These are phyloP conservation scores for Agrotis segetum DNA, from an alignment of 2,888 invertebrate species.

Conservation along the genomic window DNA sequence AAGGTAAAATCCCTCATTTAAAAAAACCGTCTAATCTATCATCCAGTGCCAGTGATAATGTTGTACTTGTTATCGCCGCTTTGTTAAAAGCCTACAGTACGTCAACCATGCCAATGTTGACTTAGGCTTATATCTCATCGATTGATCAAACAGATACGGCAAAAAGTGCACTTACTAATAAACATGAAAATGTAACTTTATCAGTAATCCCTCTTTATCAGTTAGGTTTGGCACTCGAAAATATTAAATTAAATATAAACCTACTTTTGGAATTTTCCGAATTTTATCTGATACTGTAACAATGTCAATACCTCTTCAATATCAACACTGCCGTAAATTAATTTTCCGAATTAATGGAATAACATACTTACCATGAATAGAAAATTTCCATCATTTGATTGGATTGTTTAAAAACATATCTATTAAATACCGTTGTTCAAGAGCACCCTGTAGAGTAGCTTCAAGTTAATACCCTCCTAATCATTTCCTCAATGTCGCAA, in stretches of 20 bases:
- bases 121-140: not conserved
- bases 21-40: too few species aligned
- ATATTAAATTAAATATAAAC: slow-evolving; percentile 11
- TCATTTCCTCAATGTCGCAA: slow-evolving; percentile 35
- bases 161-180: not conserved
- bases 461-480: slow-evolving; percentile 35
- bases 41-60: not conserved
- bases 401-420: slow-evolving; percentile 27
- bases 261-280: slow-evolving; percentile 30
- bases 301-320: slow-evolving; percentile 12
- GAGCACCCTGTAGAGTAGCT: slow-evolving; percentile 33
- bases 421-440: slow-evolving; percentile 25
- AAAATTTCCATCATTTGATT: slow-evolving; percentile 31
- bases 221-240: slow-evolving; percentile 10
- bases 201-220: slow-evolving; percentile 22
- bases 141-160: not conserved
- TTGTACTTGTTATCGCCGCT: not conserved
- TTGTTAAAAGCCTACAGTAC: not conserved
- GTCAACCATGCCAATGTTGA: not conserved
- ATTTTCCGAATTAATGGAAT: not conserved
- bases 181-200: slow-evolving; percentile 15
- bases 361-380: not conserved
- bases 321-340: not conserved
- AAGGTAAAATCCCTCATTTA: too few species aligned
- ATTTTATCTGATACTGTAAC: slow-evolving; percentile 4